Conservation (phyloP, 1,140 invertebrate species). For the Neodiprion lecontei region DNA sequence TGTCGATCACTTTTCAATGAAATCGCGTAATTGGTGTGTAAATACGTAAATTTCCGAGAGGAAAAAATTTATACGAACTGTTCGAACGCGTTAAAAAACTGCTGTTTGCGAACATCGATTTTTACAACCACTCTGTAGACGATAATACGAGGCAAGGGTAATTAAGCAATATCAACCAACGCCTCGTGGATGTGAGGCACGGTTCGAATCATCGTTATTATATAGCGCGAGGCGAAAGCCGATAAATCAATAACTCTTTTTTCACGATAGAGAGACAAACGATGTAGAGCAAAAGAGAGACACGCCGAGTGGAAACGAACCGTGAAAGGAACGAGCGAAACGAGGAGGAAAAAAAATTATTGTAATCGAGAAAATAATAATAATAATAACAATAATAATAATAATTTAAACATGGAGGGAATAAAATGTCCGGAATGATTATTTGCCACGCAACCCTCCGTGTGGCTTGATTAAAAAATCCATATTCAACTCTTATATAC, state of each 20-base stretch:
- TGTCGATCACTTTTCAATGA: too few relatives aligned
- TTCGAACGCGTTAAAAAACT: too few relatives aligned
- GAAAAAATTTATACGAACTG: too few relatives aligned
- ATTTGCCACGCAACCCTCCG: conserved; percentile 4
- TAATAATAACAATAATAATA: too few relatives aligned
- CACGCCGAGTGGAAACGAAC: background rate
- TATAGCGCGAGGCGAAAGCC: background rate
- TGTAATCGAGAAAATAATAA: background rate
- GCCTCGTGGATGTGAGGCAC: background rate
- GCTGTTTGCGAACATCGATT: too few relatives aligned
- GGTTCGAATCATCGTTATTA: too few relatives aligned
- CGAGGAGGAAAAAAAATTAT: background rate
- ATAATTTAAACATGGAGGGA: background rate
- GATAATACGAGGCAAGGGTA: background rate
- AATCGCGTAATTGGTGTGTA: too few relatives aligned
- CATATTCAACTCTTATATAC: background rate
- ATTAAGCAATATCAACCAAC: background rate
- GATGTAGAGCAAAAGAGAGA: background rate
- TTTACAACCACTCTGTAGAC: too few relatives aligned
- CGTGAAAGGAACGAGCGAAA: background rate
- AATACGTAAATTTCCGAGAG: too few relatives aligned
- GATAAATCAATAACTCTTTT: conserved; percentile 1
- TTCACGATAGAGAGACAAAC: background rate
- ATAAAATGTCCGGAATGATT: background rate
- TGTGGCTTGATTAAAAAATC: background rate